Evolutionary conservation across 37 sponge, comb jelly and placozoan species (phyloP).

Genomic region (Geodia barretti): DNA sequence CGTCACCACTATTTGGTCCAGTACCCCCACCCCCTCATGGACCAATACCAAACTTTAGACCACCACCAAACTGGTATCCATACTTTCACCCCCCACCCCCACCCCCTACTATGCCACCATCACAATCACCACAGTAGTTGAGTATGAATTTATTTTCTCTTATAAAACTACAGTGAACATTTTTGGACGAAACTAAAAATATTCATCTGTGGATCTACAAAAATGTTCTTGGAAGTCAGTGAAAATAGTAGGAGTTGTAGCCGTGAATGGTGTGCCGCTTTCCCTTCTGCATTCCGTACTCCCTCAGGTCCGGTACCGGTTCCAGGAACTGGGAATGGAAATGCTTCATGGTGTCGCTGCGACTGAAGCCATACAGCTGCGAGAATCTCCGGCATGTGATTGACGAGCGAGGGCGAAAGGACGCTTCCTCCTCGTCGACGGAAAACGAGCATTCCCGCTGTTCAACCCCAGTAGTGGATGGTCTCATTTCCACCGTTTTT

Average conservation of each 20-base stretch:
- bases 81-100: conserved; percentile 4
- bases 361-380: conserved; percentile 36
- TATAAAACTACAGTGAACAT: not conserved
- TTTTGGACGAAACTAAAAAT: not conserved
- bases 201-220: not conserved
- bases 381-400: conserved; percentile 13
- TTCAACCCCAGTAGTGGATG: too few species aligned
- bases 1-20: not conserved
- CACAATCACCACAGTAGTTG: not conserved
- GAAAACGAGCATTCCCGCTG: too few species aligned
- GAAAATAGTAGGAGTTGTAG: conserved; percentile 75
- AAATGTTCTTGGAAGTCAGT: conserved; percentile 26
- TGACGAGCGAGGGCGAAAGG: not conserved
- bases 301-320: conserved; percentile 72
- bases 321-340: conserved; percentile 64
- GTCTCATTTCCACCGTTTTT: not conserved
- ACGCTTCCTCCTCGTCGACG: not conserved
- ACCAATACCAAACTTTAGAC: not conserved
- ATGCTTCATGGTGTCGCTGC: conserved; percentile 30
- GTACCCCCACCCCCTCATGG: not conserved
- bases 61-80: not conserved
- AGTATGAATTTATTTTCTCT: not conserved
- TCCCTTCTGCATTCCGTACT: conserved; percentile 47
- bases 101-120: not conserved
- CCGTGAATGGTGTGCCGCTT: conserved; percentile 82